Conservation (phyloP, 2,888 invertebrate genomes). For the Tanytarsus gracilentus region DNA sequence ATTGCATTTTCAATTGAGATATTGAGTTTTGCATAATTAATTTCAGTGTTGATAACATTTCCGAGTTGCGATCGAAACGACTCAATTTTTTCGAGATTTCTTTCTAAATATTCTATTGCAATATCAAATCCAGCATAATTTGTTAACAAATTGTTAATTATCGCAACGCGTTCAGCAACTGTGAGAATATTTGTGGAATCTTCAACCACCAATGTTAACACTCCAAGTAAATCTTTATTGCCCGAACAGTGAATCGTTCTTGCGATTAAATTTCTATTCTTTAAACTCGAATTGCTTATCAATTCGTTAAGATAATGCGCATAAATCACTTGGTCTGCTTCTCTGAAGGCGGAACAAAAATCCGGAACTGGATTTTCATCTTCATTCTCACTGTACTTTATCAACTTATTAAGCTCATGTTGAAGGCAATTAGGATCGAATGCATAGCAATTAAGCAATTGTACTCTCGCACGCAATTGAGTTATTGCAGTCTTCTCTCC, state of each 20-base stretch:
- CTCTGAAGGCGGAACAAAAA: not conserved
- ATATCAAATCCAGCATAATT: not conserved
- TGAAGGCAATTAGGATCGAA: not conserved
- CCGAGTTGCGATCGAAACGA: not conserved
- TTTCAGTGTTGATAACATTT: not conserved
- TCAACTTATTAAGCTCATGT: not conserved
- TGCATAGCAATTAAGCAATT: not conserved
- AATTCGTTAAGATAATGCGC: not conserved
- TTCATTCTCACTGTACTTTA: slow-evolving; percentile 1
- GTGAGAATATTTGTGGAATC: slow-evolving; percentile 2
- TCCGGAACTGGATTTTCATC: not conserved
- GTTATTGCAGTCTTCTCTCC: not conserved
- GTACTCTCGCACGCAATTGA: not conserved
- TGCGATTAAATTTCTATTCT: not conserved
- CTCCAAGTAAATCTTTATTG: not conserved
- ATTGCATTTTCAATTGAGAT: not conserved
- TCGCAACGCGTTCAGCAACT: not conserved
- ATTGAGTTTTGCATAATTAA: not conserved
- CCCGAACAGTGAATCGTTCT: not conserved
- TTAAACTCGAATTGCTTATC: not conserved
- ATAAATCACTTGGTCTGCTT: not conserved
- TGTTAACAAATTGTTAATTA: not conserved
- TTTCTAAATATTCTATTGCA: not conserved
- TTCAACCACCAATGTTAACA: not conserved
- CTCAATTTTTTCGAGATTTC: not conserved